Percentiles rank a stretch among this genome's conserved stretches.
phyloP scores from a whole-genome alignment of 2,888 invertebrate genomes.

The Neuroscelio doddi region DNA sequence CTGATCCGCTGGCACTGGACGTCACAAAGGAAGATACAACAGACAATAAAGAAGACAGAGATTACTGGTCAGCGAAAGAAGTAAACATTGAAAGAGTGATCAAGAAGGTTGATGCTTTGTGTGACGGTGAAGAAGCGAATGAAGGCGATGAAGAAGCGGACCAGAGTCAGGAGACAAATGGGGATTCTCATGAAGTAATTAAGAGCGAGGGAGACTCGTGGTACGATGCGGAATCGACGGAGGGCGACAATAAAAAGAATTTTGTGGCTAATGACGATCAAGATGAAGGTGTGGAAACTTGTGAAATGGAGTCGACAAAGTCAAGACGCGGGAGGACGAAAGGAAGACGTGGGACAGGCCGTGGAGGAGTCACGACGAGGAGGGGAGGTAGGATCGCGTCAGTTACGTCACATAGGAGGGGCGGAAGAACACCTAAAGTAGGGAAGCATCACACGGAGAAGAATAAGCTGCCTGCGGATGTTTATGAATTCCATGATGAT shows the following conservation, averaged over 20 bases:
- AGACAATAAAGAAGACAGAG: slow-evolving; percentile 79
- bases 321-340: slow-evolving; percentile 70
- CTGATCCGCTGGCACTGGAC: slow-evolving; percentile 62
- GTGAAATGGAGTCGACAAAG: slow-evolving; percentile 62
- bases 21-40: slow-evolving; percentile 71
- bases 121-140: slow-evolving; percentile 70
- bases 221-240: slow-evolving; percentile 60
- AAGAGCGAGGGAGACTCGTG: slow-evolving; percentile 63
- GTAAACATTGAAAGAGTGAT: slow-evolving; percentile 87
- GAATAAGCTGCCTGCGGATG: slow-evolving; percentile 79
- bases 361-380: slow-evolving; percentile 77
- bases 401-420: slow-evolving; percentile 54
- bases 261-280: slow-evolving; percentile 60
- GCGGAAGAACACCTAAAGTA: slow-evolving; percentile 71
- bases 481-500: slow-evolving; percentile 94
- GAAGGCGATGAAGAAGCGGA: slow-evolving; percentile 58
- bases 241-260: slow-evolving; percentile 61
- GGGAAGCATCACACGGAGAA: slow-evolving; percentile 72
- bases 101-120: slow-evolving; percentile 83
- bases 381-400: slow-evolving; percentile 71
- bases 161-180: slow-evolving; percentile 50
- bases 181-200: slow-evolving; percentile 54
- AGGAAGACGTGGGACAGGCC: slow-evolving; percentile 62
- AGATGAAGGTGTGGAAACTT: slow-evolving; percentile 68
- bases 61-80: slow-evolving; percentile 86